Conservation (phyloP, 2,113 vertebrate genomes). For the Austrofundulus limnaeus region DNA sequence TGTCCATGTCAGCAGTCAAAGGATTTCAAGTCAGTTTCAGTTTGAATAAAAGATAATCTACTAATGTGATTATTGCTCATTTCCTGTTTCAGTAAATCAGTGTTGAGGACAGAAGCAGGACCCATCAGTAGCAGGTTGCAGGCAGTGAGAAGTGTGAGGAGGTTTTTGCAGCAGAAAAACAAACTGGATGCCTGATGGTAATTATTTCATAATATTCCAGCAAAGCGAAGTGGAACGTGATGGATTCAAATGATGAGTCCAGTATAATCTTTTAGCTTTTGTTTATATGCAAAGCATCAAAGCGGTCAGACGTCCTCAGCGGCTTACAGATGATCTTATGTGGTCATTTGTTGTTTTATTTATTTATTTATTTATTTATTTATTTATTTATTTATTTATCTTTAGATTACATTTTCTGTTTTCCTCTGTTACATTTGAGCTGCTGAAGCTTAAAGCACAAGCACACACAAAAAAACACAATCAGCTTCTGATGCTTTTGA, state of each 20-base stretch:
- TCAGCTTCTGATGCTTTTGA: background rate
- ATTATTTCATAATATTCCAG: constrained; percentile 61
- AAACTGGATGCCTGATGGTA: constrained; percentile 54
- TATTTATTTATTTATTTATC: too few species aligned
- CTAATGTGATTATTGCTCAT: constrained; percentile 75
- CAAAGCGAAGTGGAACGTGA: constrained; percentile 44
- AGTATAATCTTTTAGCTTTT: constrained; percentile 82
- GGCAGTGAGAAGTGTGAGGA: constrained; percentile 48
- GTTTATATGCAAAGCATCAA: constrained; percentile 83
- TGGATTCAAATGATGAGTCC: constrained; percentile 44
- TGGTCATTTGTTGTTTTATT: too few species aligned
- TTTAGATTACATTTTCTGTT: constrained; percentile 49
- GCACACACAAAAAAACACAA: constrained; percentile 11
- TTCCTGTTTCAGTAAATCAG: constrained; percentile 61
- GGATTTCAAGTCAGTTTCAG: constrained; percentile 58
- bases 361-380: too few species aligned
- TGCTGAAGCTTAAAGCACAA: constrained; percentile 1
- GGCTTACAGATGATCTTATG: constrained; percentile 64
- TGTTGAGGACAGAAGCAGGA: constrained; percentile 39
- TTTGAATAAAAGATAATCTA: constrained; percentile 72
- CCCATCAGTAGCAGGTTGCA: constrained; percentile 49
- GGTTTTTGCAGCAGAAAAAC: constrained; percentile 48
- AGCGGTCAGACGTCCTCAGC: constrained; percentile 83
- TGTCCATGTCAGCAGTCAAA: constrained; percentile 66
- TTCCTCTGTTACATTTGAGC: constrained; percentile 20